Percentiles rank a stretch among this genome's conserved stretches.
phyloP scores from a whole-genome alignment of 2,888 invertebrate species.

The Synergus japonicus region DNA sequence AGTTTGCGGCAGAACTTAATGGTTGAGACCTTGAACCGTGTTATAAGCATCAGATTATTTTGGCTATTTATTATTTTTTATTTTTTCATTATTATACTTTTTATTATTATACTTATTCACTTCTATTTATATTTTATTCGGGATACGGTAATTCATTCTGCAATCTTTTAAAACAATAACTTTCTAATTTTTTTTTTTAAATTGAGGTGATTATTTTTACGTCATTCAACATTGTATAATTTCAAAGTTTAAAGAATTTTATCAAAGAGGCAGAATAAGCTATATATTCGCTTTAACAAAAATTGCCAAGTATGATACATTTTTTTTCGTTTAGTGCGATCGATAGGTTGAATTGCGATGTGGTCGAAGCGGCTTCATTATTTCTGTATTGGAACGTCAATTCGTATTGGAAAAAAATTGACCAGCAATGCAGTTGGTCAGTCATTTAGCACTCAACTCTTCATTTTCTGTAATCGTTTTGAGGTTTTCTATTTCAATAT shows the following conservation, averaged over 20 bases:
- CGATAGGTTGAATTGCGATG: background rate
- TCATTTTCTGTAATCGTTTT: background rate
- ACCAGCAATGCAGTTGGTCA: background rate
- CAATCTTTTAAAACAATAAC: background rate
- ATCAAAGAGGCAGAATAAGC: background rate
- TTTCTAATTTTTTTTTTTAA: no score
- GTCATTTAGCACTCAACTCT: background rate
- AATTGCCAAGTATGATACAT: background rate
- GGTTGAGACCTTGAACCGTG: slow-evolving; percentile 53
- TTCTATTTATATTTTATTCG: background rate
- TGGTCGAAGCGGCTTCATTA: background rate
- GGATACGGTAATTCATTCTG: background rate
- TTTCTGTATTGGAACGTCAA: background rate
- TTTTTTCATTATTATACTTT: background rate
- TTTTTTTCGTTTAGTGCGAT: background rate
- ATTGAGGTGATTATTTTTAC: no score
- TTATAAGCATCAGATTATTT: slow-evolving; percentile 21
- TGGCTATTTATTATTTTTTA: background rate
- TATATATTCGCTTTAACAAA: background rate
- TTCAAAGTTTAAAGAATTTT: no score
- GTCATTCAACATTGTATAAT: no score
- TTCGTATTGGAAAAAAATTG: slow-evolving; percentile 14
- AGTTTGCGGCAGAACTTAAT: slow-evolving; percentile 70
- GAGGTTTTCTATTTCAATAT: background rate
- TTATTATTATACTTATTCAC: background rate